These are phyloP conservation scores for Erpetoichthys calabaricus DNA, from an alignment of 2,797 vertebrate genomes.

Conservation along the genomic window DNA sequence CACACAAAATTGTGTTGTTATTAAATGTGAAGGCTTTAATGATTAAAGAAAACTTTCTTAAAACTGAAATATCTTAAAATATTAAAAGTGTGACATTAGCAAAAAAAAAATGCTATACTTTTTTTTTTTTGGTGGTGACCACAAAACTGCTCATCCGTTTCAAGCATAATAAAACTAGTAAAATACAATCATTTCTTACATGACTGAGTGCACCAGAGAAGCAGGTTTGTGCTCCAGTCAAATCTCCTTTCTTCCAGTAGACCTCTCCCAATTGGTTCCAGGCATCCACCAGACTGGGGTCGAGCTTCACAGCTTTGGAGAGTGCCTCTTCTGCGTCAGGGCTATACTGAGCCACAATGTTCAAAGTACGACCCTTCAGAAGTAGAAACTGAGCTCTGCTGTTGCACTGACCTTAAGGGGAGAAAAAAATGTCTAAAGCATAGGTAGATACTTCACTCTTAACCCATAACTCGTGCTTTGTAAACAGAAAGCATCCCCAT, in stretches of 20 bases:
- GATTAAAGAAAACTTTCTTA: too few species aligned
- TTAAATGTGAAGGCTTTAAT: too few species aligned
- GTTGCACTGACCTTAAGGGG: constrained; percentile 38
- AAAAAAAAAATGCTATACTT: too few species aligned
- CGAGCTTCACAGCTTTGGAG: constrained; percentile 74
- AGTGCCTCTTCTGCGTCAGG: constrained; percentile 59
- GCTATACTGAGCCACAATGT: constrained; percentile 56
- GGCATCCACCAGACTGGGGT: constrained; percentile 68
- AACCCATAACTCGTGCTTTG: too few species aligned
- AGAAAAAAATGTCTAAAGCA: not conserved
- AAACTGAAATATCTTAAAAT: too few species aligned
- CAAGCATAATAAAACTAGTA: too few species aligned
- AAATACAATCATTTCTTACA: constrained; percentile 31
- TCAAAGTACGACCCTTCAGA: constrained; percentile 67
- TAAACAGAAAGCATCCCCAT: too few species aligned
- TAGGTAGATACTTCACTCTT: not conserved
- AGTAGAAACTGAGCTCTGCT: constrained; percentile 59
- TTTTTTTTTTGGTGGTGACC: too few species aligned
- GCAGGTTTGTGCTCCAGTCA: constrained; percentile 67
- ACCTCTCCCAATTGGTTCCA: constrained; percentile 85
- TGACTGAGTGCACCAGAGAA: constrained; percentile 75
- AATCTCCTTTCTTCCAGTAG: constrained; percentile 82
- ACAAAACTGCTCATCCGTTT: too few species aligned
- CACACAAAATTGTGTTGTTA: too few species aligned
- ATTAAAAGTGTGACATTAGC: too few species aligned